phyloP scores from a whole-genome alignment of 2,888 invertebrate species.

The Pheosia gnoma region DNA sequence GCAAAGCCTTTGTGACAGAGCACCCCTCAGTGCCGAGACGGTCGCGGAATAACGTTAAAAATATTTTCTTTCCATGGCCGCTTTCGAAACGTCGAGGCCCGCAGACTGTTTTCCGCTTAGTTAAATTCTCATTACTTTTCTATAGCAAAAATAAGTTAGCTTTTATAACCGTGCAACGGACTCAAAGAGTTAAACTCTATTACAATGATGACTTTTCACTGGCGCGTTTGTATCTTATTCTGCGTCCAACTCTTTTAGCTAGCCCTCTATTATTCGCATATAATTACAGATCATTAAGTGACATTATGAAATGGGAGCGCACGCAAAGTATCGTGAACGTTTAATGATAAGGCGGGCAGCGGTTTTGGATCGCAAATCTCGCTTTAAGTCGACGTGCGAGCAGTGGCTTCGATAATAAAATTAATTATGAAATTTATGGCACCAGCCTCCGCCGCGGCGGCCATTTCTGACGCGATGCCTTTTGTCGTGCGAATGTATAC shows the following conservation, averaged over 20 bases:
- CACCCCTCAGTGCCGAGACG: constrained; percentile 48
- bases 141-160: constrained; percentile 75
- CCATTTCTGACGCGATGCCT: constrained; percentile 51
- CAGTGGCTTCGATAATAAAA: constrained; percentile 73
- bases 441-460: constrained; percentile 48
- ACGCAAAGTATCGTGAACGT: constrained; percentile 63
- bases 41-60: constrained; percentile 67
- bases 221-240: constrained; percentile 46
- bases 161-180: constrained; percentile 69
- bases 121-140: constrained; percentile 82
- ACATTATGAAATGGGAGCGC: constrained; percentile 61
- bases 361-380: constrained; percentile 74
- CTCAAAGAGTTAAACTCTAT: constrained; percentile 69
- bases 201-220: constrained; percentile 75
- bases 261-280: constrained; percentile 67
- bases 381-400: constrained; percentile 73
- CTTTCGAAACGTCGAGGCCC: constrained; percentile 57
- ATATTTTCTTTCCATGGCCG: constrained; percentile 67
- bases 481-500: constrained; percentile 68
- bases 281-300: constrained; percentile 68
- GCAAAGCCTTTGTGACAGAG: constrained; percentile 59
- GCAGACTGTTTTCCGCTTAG: constrained; percentile 76
- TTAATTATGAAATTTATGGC: constrained; percentile 78
- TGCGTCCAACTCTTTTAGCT: constrained; percentile 59
- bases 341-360: constrained; percentile 73